Evolutionary conservation across 2,888 invertebrate species (phyloP).

Genomic region (Plagodis pulveraria): DNA sequence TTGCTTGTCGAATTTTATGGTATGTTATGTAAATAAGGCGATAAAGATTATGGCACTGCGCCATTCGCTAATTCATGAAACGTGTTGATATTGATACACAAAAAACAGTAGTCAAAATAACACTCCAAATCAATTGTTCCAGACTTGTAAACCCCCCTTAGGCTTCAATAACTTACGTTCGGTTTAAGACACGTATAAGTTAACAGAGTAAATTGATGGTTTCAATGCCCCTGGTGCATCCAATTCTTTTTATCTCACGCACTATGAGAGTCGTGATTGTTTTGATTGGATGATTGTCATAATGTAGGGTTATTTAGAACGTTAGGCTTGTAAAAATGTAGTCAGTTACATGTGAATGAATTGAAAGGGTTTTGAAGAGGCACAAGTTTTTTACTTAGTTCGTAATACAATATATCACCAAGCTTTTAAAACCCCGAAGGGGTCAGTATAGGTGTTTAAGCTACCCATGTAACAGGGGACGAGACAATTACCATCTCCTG

Average conservation of each 20-base stretch:
- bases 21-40: too few species aligned
- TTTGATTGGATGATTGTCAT: conserved; percentile 69
- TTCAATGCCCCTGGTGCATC: conserved; percentile 59
- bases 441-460: too few species aligned
- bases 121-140: background rate
- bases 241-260: conserved; percentile 66
- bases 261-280: conserved; percentile 58
- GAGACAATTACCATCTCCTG: too few species aligned
- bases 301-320: conserved; percentile 20
- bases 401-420: too few species aligned
- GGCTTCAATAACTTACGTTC: conserved; percentile 9
- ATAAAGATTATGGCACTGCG: background rate
- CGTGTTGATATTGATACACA: background rate
- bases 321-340: conserved; percentile 44
- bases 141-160: conserved; percentile 10
- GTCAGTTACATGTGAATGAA: conserved; percentile 37
- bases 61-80: background rate
- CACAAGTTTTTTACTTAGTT: too few species aligned
- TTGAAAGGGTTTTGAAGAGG: too few species aligned
- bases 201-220: conserved; percentile 55
- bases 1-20: too few species aligned
- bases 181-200: conserved; percentile 46
- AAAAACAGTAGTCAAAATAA: background rate
- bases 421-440: too few species aligned
- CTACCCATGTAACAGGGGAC: too few species aligned